phyloP scores from a whole-genome alignment of 2,888 invertebrate species.

The Sphaerophoria rueppellii region DNA sequence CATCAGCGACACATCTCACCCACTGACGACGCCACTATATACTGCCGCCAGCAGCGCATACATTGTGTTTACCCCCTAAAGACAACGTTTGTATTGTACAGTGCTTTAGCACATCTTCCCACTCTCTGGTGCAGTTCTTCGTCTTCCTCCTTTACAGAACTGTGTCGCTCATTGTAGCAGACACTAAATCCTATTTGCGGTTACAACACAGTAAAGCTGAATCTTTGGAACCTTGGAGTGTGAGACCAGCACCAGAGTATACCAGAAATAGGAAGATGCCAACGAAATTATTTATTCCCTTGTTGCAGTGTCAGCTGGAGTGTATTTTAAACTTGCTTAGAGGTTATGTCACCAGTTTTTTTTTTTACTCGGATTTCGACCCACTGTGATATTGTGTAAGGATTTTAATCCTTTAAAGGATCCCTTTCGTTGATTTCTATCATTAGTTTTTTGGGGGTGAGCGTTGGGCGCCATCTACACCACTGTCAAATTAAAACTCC shows the following conservation, averaged over 20 bases:
- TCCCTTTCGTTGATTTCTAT: constrained; percentile 1
- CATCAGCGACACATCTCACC: constrained; percentile 53
- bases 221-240: constrained; percentile 25
- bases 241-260: too few relatives aligned
- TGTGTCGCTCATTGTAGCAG: constrained; percentile 68
- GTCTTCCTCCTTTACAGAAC: constrained; percentile 16
- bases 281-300: constrained; percentile 72
- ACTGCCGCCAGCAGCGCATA: constrained; percentile 28
- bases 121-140: background rate
- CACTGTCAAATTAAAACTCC: constrained; percentile 60
- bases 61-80: constrained; percentile 64
- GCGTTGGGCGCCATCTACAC: constrained; percentile 29
- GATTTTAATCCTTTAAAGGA: constrained; percentile 64
- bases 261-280: constrained; percentile 37
- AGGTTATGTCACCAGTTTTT: constrained; percentile 63
- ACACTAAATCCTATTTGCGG: constrained; percentile 73
- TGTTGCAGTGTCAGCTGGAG: constrained; percentile 66
- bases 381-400: constrained; percentile 32
- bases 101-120: constrained; percentile 24
- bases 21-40: constrained; percentile 26
- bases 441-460: too few relatives aligned
- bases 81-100: constrained; percentile 58
- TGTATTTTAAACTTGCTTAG: constrained; percentile 69
- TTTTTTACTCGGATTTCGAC: background rate
- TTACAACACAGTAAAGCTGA: constrained; percentile 47